These are phyloP conservation scores for Avahi laniger DNA, from an alignment of 2,797 vertebrate genomes.

Conservation along the genomic window DNA sequence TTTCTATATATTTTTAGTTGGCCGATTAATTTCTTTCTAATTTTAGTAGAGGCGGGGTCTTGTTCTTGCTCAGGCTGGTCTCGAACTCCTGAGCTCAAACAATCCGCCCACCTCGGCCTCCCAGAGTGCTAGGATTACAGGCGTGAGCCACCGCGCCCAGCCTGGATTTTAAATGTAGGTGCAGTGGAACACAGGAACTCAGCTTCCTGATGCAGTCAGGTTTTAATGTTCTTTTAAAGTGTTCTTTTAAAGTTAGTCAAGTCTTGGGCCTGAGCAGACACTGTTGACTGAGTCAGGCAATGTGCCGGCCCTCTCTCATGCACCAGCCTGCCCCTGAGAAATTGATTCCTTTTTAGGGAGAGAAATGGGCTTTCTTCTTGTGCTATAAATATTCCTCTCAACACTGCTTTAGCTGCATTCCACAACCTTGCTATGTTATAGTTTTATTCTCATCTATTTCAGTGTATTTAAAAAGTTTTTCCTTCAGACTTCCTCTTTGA, in stretches of 20 bases:
- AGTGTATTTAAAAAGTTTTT: not conserved
- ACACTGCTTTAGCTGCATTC: not conserved
- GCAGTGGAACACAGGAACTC: not conserved
- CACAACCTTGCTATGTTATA: not conserved
- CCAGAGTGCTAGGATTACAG: too few relatives aligned
- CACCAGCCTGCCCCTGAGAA: not conserved
- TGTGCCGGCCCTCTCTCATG: not conserved
- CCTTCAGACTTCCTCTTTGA: not conserved
- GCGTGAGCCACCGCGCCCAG: too few relatives aligned
- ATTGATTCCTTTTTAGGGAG: not conserved
- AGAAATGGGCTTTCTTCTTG: not conserved
- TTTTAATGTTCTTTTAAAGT: not conserved
- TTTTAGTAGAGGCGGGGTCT: too few relatives aligned
- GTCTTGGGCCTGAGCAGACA: not conserved
- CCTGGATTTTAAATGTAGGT: not conserved
- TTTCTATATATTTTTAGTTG: too few relatives aligned
- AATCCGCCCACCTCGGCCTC: too few relatives aligned
- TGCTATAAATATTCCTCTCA: not conserved
- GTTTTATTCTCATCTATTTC: constrained; percentile 35
- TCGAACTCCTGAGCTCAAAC: too few relatives aligned
- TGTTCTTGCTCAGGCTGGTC: too few relatives aligned
- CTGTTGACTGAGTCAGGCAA: not conserved
- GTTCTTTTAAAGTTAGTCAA: not conserved
- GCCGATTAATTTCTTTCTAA: too few relatives aligned
- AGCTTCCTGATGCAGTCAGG: not conserved